These are phyloP conservation scores for Adelosebastes latens DNA, from an alignment of 2,797 vertebrate species.

Conservation along the genomic window DNA sequence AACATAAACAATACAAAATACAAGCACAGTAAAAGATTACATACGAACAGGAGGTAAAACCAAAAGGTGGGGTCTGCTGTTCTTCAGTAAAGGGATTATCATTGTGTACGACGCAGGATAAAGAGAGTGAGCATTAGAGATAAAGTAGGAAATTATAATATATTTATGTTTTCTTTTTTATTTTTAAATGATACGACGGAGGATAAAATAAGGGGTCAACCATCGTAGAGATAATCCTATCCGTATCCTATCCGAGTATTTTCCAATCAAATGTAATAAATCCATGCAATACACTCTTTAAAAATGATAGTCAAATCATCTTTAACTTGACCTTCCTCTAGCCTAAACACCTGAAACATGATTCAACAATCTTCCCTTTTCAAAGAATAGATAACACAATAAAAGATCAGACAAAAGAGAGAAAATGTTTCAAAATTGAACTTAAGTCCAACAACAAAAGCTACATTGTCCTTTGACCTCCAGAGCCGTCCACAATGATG, in stretches of 20 bases:
- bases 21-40: slow-evolving; percentile 51
- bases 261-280: slow-evolving; percentile 41
- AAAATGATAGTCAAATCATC: slow-evolving; percentile 22
- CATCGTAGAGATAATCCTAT: slow-evolving; percentile 44
- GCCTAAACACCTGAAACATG: slow-evolving; percentile 31
- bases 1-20: slow-evolving; percentile 72
- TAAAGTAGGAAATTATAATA: background rate
- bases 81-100: slow-evolving; percentile 15
- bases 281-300: slow-evolving; percentile 12
- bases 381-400: slow-evolving; percentile 37
- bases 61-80: slow-evolving; percentile 31
- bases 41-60: slow-evolving; percentile 32
- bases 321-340: slow-evolving; percentile 16
- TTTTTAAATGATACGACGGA: slow-evolving; percentile 45
- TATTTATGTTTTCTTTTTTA: background rate
- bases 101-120: slow-evolving; percentile 26
- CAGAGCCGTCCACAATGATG: background rate
- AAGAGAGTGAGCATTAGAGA: slow-evolving; percentile 18
- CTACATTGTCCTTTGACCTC: slow-evolving; percentile 35
- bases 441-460: slow-evolving; percentile 26
- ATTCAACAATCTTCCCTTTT: slow-evolving; percentile 42
- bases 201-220: slow-evolving; percentile 31
- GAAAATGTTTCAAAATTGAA: slow-evolving; percentile 17
- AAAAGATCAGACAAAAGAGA: slow-evolving; percentile 37
- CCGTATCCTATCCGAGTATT: slow-evolving; percentile 1